phyloP scores from a whole-genome alignment of 2,113 vertebrate species.

The Chiloscyllium plagiosum region DNA sequence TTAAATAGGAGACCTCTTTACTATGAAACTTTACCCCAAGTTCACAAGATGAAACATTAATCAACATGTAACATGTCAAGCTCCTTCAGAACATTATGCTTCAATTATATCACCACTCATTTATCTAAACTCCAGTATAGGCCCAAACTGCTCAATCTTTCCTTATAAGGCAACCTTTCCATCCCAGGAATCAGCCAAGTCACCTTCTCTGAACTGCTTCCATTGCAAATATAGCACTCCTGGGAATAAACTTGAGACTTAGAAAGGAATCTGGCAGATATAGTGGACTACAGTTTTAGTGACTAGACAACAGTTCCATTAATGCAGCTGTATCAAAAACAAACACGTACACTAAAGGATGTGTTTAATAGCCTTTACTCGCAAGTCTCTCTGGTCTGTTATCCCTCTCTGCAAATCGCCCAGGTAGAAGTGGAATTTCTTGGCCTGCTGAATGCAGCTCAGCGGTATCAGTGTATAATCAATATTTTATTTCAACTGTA shows the following conservation, averaged over 20 bases:
- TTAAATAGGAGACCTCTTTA: too few species aligned
- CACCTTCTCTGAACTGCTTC: too few species aligned
- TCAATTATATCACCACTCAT: too few species aligned
- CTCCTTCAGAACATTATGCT: too few species aligned
- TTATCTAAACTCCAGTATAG: too few species aligned
- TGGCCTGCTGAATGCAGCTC: background rate
- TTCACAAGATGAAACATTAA: too few species aligned
- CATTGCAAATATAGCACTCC: too few species aligned
- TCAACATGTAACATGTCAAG: too few species aligned
- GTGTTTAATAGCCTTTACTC: background rate
- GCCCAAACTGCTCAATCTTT: too few species aligned
- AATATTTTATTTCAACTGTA: background rate
- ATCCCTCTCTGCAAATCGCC: background rate
- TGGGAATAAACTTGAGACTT: background rate
- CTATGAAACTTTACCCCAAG: too few species aligned
- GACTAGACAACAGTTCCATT: background rate
- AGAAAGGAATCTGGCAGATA: background rate
- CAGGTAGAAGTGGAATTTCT: background rate
- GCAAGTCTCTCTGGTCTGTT: background rate
- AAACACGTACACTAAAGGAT: background rate
- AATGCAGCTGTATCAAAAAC: background rate
- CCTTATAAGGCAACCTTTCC: too few species aligned
- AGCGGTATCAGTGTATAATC: background rate
- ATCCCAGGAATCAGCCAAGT: too few species aligned
- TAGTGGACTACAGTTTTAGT: background rate